Evolutionary conservation across 2,888 invertebrate species (phyloP), one percentile per base, ranked within the genome.

Genomic region (Athalia circularis): DNA sequence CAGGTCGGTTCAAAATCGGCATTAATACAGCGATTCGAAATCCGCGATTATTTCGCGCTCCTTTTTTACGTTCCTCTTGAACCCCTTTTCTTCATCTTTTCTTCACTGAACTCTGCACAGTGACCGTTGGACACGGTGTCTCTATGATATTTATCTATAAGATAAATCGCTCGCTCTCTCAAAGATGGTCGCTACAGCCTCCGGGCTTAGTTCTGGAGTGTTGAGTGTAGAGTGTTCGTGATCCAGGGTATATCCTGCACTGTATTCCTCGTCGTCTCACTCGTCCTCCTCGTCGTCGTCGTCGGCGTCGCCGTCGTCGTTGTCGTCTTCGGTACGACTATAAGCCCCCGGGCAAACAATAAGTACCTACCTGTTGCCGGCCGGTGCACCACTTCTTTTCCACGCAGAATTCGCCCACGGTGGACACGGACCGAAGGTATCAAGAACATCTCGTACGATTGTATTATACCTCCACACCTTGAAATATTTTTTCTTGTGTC

Each of bases 71-170:
- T 29, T 1, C 29, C 29, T 29, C 29, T 29, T 29, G 2, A 29
- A 29, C 29, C 29, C n/a, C 29, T 29, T 29, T 29, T 29, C 29
- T 29, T 29, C 29, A 29, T 29, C 29, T 29, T 29, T 29, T 29
- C 29, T 29, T 29, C 29, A 29, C 29, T 29, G 29, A 29, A 29
- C 29, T 29, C 29, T 29, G 29, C 29, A 29, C 29, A 29, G 29
- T 29, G 29, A 29, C 29, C 29, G 54, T 52, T 67, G 52, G 68
- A 52, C 68, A 52, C 52, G 11, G 54, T 68, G 52, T 65, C 52
- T 83, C 83, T 80, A 82, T 80, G 85, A 85, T 85, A 83, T 81
- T 29, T 85, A 85, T 85, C 86, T 85, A 79, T 72, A 85, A 86
- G 85, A 86, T 82, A 83, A 85, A 85, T 85, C 83, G 86, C 81